Conservation (phyloP, 2,797 vertebrate genomes). For the Mormyrus hasselquistii region DNA sequence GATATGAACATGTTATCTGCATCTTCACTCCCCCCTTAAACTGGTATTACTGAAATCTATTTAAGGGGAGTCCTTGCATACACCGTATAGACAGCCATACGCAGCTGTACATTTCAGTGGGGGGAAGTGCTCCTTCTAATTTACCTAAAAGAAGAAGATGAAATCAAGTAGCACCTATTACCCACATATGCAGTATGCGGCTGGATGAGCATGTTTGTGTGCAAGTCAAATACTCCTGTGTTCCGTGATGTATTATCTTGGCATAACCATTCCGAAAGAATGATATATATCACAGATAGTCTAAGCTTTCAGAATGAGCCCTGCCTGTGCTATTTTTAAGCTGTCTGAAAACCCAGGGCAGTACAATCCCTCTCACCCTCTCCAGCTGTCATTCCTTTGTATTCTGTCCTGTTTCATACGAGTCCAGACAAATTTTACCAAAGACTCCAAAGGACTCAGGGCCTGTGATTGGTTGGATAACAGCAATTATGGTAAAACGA, state of each 20-base stretch:
- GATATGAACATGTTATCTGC: background rate
- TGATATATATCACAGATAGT: background rate
- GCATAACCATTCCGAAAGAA: background rate
- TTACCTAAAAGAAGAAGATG: background rate
- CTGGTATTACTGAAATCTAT: background rate
- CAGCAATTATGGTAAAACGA: background rate
- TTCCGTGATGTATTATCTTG: background rate
- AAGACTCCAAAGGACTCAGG: background rate
- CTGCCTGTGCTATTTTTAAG: conserved; percentile 14
- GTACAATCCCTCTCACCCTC: background rate
- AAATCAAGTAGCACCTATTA: background rate
- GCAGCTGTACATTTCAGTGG: background rate
- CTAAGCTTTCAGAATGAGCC: background rate
- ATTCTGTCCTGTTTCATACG: background rate
- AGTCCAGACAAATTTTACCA: background rate
- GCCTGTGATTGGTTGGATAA: background rate
- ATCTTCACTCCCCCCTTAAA: background rate
- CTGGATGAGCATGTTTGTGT: background rate
- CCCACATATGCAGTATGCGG: background rate
- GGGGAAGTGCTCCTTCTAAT: background rate
- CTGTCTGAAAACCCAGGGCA: background rate
- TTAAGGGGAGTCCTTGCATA: background rate
- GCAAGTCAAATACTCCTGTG: background rate
- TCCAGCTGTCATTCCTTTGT: background rate
- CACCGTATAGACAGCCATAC: background rate